Percentiles rank a stretch among this genome's conserved stretches.
phyloP scores from a whole-genome alignment of 1,140 invertebrate genomes.

The Scylla paramamosain region DNA sequence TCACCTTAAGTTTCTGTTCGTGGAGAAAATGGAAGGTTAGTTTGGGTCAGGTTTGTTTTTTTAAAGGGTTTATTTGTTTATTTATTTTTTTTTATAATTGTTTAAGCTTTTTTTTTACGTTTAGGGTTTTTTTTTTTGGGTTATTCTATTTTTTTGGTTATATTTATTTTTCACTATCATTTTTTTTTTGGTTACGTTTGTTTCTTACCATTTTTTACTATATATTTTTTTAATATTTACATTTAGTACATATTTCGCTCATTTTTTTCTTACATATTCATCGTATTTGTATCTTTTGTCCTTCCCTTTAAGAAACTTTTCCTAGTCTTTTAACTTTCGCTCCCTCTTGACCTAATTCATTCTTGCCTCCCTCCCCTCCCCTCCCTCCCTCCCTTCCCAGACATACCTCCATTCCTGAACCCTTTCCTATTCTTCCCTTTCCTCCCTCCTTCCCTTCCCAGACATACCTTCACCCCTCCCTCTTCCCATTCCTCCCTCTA shows the following conservation, averaged over 20 bases:
- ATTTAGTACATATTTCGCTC: no score
- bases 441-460: not conserved
- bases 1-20: not conserved
- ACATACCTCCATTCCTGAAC: not conserved
- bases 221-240: no score
- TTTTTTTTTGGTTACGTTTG: no score
- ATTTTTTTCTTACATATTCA: no score
- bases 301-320: not conserved
- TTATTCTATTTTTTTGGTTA: not conserved
- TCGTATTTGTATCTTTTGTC: not conserved
- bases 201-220: no score
- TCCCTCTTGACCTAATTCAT: not conserved
- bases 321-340: not conserved
- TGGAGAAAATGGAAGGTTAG: not conserved
- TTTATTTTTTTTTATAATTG: no score
- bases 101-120: not conserved
- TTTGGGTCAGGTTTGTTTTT: not conserved
- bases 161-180: no score
- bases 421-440: not conserved
- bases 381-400: not conserved
- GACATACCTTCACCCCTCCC: not conserved
- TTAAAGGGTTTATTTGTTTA: not conserved
- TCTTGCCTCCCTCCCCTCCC: not conserved
- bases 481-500: not conserved
- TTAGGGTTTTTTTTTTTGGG: not conserved